Evolutionary conservation across 2,113 vertebrate species (phyloP).

Genomic region (Columba janthina): DNA sequence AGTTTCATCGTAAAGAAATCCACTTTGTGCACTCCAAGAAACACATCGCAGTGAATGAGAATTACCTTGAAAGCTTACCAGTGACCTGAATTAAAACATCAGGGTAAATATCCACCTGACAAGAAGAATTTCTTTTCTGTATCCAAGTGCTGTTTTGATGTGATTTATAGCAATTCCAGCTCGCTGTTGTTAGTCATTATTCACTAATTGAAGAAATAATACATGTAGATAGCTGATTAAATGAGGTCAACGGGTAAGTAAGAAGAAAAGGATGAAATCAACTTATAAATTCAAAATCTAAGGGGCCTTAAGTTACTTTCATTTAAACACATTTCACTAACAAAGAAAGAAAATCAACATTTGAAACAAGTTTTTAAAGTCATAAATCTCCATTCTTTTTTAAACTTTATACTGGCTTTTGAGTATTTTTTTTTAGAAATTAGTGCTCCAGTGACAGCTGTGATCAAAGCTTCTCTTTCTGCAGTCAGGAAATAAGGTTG

Average conservation of each 20-base stretch:
- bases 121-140: conserved; percentile 1
- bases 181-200: not conserved
- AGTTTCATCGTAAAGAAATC: not conserved
- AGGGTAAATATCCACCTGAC: conserved; percentile 41
- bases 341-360: not conserved
- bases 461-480: conserved; percentile 43
- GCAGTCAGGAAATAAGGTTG: conserved; percentile 8
- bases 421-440: conserved; percentile 5
- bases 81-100: conserved; percentile 47
- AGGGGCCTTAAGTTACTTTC: not conserved
- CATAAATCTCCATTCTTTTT: not conserved
- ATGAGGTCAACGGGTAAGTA: conserved; percentile 25
- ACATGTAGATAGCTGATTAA: not conserved
- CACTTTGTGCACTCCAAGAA: conserved; percentile 40
- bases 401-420: not conserved
- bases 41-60: not conserved
- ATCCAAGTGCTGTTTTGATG: not conserved
- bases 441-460: not conserved
- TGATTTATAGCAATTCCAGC: conserved; percentile 26
- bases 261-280: conserved; percentile 24
- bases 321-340: not conserved
- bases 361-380: not conserved
- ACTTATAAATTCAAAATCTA: not conserved
- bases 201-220: conserved; percentile 34
- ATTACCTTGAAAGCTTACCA: conserved; percentile 44